These are phyloP conservation scores for Rynchops niger DNA, from an alignment of 2,113 vertebrate species.

Conservation along the genomic window DNA sequence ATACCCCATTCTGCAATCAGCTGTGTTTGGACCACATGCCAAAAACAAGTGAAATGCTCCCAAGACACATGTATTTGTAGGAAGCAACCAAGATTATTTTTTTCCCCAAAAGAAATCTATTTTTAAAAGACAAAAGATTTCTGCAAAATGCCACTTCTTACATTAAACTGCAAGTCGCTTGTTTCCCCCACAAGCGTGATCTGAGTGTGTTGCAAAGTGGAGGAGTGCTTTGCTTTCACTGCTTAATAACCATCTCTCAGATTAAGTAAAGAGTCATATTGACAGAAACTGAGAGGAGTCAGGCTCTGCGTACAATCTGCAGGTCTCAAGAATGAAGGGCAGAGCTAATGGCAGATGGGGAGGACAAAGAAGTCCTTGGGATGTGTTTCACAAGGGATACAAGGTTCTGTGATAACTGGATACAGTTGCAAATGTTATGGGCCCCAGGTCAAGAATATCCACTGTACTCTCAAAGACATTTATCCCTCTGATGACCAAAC, in stretches of 20 bases:
- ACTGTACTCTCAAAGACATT: neutral
- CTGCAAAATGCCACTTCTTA: neutral
- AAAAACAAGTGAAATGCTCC: neutral
- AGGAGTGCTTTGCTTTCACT: constrained; percentile 16
- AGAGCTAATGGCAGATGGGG: neutral
- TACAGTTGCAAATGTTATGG: neutral
- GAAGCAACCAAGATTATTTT: neutral
- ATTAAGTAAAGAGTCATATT: neutral
- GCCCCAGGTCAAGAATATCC: neutral
- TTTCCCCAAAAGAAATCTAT: neutral
- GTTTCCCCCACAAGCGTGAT: neutral
- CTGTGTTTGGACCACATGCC: neutral
- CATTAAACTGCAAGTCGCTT: neutral
- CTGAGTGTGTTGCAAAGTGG: neutral
- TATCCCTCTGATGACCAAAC: neutral
- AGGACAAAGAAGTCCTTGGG: neutral
- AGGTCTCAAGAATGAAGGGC: neutral
- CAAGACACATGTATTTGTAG: neutral
- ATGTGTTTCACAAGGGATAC: neutral
- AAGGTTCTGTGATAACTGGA: neutral
- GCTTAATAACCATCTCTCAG: constrained; percentile 16
- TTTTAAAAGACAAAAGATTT: neutral
- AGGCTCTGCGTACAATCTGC: neutral
- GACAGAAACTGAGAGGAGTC: constrained; percentile 1
- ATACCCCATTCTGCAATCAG: neutral